Evolutionary conservation across 1,140 invertebrate species (phyloP).

Genomic region (Sminthurinus signatus): DNA sequence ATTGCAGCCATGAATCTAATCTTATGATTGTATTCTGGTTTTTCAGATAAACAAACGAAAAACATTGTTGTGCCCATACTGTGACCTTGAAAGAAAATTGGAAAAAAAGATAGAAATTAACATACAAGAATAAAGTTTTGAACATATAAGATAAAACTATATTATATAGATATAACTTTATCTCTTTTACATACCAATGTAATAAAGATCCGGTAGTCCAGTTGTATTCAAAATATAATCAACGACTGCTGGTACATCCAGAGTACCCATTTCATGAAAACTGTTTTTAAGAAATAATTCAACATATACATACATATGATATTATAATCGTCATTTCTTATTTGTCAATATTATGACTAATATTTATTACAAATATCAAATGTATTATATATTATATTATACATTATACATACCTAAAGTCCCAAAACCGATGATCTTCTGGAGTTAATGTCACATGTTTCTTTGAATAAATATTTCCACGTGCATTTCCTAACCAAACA

Average conservation of each 20-base stretch:
- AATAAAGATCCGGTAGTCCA: conserved; percentile 37
- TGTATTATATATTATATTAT: no score
- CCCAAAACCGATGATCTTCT: conserved; percentile 42
- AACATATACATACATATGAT: no score
- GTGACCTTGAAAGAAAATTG: no score
- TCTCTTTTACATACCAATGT: conserved; percentile 46
- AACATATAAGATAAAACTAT: no score
- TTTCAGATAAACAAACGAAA: conserved; percentile 55
- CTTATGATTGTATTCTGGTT: conserved; percentile 59
- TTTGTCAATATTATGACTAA: not conserved
- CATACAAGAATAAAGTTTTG: no score
- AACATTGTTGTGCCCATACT: conserved; percentile 57
- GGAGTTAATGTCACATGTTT: conserved; percentile 42
- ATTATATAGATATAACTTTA: no score
- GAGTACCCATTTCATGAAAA: conserved; percentile 34
- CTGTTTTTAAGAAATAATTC: no score
- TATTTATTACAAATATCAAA: not conserved
- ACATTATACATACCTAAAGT: conserved; percentile 43
- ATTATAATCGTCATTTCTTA: no score
- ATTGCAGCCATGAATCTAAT: conserved; percentile 59
- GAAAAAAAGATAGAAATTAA: no score
- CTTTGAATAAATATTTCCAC: conserved; percentile 46
- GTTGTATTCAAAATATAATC: conserved; percentile 26
- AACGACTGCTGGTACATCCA: conserved; percentile 46
- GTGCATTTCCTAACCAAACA: conserved; percentile 57